These are phyloP conservation scores for Pyxicephalus adspersus DNA, from an alignment of 2,113 vertebrate species.

Conservation along the genomic window DNA sequence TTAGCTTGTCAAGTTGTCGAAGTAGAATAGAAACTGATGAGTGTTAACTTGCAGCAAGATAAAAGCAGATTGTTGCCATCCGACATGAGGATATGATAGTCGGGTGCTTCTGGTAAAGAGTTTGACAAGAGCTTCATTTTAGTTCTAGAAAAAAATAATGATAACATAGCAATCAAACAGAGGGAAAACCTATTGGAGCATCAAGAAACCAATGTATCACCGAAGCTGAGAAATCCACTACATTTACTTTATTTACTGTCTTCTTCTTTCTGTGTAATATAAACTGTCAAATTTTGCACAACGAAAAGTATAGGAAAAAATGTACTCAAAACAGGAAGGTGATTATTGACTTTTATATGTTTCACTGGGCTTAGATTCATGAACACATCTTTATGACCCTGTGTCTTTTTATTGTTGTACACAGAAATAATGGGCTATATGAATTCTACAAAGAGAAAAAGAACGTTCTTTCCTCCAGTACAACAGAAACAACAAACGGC, in stretches of 20 bases:
- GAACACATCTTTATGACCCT: no score
- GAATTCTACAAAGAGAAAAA: no score
- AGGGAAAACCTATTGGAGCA: not conserved
- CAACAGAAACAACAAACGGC: no score
- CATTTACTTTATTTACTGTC: not conserved
- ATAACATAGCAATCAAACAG: slow-evolving; percentile 20
- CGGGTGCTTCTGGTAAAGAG: slow-evolving; percentile 24
- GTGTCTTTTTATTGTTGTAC: no score
- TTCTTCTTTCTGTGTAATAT: not conserved
- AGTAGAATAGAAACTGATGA: slow-evolving; percentile 35
- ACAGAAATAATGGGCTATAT: no score
- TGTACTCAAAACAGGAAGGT: no score
- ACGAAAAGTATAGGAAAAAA: no score
- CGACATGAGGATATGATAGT: slow-evolving; percentile 17
- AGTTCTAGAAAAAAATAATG: not conserved
- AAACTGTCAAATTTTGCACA: not conserved
- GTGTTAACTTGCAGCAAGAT: slow-evolving; percentile 21
- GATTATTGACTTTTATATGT: no score
- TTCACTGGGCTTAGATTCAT: no score
- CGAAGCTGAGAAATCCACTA: not conserved
- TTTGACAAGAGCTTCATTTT: slow-evolving; percentile 44
- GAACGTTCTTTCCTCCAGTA: no score
- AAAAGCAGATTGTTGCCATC: slow-evolving; percentile 30
- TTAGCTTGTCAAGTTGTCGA: slow-evolving; percentile 45
- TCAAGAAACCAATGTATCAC: slow-evolving; percentile 25